Base-by-base conservation (phyloP, 2,797 vertebrate species). In the Chrysocyon brachyurus region DNA sequence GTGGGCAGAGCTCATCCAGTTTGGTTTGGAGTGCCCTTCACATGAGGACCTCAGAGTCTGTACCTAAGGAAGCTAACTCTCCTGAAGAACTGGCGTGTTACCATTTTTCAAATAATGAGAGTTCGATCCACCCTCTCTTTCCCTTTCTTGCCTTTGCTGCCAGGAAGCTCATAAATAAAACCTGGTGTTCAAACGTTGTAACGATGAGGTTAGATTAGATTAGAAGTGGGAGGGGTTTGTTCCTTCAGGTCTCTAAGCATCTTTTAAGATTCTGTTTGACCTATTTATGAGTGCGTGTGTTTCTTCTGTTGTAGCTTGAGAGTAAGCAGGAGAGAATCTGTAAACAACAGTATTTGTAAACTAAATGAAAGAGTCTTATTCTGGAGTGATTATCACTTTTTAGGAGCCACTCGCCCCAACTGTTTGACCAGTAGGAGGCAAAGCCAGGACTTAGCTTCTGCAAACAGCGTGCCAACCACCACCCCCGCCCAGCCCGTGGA, bases 131-230 rank as follows among this genome's bases (percentile, higher is more conserved):
- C 19, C 14, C 36, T 26, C n/a, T 40, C n/a, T 14, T 66, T 70
- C 46, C 46, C 22, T 79, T 96, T 63, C 79, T 72, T 61, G 81
- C 77, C 90, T 81, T 96, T 17, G 28, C 83, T 19, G 10, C 56
- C 68, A 57, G 84, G 81, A 97, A 92, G 82, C 59, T 96, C 72
- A 22, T 17, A 63, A 73, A 40, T 75, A 57, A 89, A 94, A 92
- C 86, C 77, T 17, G 56, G 24, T 52, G 0, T 31, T 49, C 82
- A 61, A 64, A n/a, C 15, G 36, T 15, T 22, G 28, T 64, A 61
- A 90, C 11, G 8, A 28, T 46, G 59, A 66, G 21, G 9, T 40
- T 22, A 36, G 49, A 79, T 94, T 52, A 21, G 57, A 73, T 87
- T 57, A 15, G 54, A 19, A 24, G 2, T 5, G 24, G 72, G 15